Evolutionary conservation across 1,140 invertebrate species (phyloP), one percentile per base, ranked within the genome.

Genomic region (Bathynomus jamesi): DNA sequence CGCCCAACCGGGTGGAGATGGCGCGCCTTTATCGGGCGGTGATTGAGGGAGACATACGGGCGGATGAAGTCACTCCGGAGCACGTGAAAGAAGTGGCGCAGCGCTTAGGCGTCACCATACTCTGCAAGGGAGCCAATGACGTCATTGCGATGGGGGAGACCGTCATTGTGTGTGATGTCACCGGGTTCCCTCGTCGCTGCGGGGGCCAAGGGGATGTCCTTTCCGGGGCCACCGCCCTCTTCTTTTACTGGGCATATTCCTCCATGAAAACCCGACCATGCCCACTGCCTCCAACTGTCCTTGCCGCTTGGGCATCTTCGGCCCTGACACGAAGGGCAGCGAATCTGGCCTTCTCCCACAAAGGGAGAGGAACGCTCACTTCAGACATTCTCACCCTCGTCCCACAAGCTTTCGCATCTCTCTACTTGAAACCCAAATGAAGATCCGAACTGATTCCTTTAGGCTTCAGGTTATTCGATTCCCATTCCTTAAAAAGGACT

Each of bases 121-220:
- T 96, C 0, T 84, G 87, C 72, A 97, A 98, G 82, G 94, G 93
- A 13, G 78, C 81, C 0, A 84, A 83, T 24, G 95, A 97, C 84
- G 86, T 91, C 53, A 89, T 95, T 13, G 87, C 88, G 11, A 85
- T 91, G 83, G 87, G 87, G 82, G 76, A 87, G 83, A 76, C 79
- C 83, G 79, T 83, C 85, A 72, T 84, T 80, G 78, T 80, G 77
- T 78, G 82, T 80, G 78, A 81, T 65, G 79, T 78, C 5, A 86
- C 87, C 28, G 95, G 95, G 3, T 94, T 92, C 32, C 89, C 89
- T 5, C 85, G 96, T 71, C 85, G 97, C 62, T 98, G 96, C 84
- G 96, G 96, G 5, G 97, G 97, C 10, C 96, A 99, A 83, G 97
- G 97, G 0, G 97, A 99, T 82, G 81, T 99, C 2, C 81, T 99